phyloP scores from a whole-genome alignment of 2,113 vertebrate genomes.

The Pontoporia blainvillei region DNA sequence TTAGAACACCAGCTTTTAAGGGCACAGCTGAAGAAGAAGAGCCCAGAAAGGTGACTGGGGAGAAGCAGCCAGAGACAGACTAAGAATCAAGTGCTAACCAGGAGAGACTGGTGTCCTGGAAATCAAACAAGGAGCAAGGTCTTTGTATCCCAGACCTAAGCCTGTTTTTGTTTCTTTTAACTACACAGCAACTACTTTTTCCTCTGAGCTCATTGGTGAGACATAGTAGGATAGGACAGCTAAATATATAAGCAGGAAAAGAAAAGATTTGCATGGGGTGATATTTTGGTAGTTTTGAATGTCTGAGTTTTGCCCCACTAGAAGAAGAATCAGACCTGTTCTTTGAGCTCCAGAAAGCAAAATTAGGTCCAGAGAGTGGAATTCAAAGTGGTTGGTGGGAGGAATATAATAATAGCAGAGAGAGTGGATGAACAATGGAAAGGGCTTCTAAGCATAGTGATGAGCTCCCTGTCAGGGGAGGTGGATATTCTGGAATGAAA shows the following conservation, averaged over 20 bases:
- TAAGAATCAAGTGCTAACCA: not conserved
- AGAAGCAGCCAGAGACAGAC: not conserved
- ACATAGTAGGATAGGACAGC: not conserved
- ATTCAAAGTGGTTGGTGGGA: not conserved
- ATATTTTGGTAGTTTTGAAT: conserved; percentile 19
- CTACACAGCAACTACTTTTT: not conserved
- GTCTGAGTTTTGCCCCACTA: not conserved
- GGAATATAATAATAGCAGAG: not conserved
- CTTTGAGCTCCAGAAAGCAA: not conserved
- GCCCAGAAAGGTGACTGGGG: not conserved
- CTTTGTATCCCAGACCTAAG: not conserved
- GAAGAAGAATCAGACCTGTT: not conserved
- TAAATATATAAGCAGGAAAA: not conserved
- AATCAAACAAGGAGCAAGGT: not conserved
- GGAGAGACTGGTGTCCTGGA: not conserved
- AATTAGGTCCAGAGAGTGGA: not conserved
- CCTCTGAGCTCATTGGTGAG: not conserved
- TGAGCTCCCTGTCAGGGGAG: not conserved
- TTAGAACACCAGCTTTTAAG: conserved; percentile 3
- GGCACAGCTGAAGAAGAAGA: not conserved
- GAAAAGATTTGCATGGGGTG: not conserved
- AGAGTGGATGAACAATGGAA: not conserved
- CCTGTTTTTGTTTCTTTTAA: not conserved
- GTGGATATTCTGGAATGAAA: not conserved
- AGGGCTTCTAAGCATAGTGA: not conserved